Conservation (phyloP, 92 coral and sea anemone genomes). For the Palythoa caribaeorum region DNA sequence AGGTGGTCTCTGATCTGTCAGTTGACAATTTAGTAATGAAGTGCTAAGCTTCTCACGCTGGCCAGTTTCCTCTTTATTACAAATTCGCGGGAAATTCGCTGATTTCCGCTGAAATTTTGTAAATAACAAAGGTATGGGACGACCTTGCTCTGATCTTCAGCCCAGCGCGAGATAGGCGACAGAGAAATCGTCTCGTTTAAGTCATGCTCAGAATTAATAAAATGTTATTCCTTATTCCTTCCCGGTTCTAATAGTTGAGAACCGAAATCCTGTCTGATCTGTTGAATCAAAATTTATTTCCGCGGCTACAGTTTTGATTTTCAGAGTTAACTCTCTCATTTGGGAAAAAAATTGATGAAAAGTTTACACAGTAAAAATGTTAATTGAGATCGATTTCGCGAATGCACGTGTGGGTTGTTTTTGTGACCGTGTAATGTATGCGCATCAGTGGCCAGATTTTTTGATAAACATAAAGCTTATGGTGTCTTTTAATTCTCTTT, state of each 20-base stretch:
- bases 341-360: constrained; percentile 69
- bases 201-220: not conserved
- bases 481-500: constrained; percentile 40
- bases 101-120: constrained; percentile 72
- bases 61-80: constrained; percentile 61
- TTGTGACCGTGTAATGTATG: constrained; percentile 58
- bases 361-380: constrained; percentile 89
- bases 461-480: constrained; percentile 41
- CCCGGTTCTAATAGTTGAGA: not conserved
- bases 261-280: not conserved
- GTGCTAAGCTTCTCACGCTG: constrained; percentile 67
- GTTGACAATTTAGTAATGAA: constrained; percentile 78
- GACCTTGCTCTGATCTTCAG: constrained; percentile 3
- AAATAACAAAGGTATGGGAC: constrained; percentile 54
- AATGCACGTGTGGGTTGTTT: constrained; percentile 72
- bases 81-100: constrained; percentile 61
- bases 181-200: not conserved
- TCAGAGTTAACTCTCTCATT: constrained; percentile 21
- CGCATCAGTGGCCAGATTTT: constrained; percentile 53
- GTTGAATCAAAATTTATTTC: constrained; percentile 36
- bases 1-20: constrained; percentile 67
- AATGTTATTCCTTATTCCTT: not conserved
- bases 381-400: constrained; percentile 60
- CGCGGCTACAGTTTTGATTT: constrained; percentile 3
- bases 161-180: constrained; percentile 10